Percentiles rank a stretch among this genome's conserved stretches.
Conservation (phyloP, 2,888 invertebrate genomes). For the Drosophila lutescens region DNA sequence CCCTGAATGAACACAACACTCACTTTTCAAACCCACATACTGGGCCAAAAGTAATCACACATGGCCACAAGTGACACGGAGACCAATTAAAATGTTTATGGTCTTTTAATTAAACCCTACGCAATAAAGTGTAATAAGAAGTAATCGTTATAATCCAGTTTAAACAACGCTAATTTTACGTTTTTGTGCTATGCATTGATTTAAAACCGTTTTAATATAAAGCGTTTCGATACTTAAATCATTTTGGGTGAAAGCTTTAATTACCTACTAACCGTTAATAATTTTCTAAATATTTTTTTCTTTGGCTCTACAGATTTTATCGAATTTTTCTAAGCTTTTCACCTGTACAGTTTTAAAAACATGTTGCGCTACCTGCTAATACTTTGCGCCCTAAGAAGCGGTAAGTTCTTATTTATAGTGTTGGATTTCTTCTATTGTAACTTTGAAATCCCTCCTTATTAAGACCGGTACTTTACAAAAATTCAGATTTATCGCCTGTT, state of each 20-base stretch:
- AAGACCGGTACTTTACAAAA: background rate
- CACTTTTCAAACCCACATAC: slow-evolving; percentile 27
- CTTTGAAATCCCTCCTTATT: background rate
- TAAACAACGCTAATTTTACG: background rate
- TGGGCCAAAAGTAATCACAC: slow-evolving; percentile 17
- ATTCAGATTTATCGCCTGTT: background rate
- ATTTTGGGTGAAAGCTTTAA: slow-evolving; percentile 10
- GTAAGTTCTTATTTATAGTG: slow-evolving; percentile 20
- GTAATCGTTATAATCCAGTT: background rate
- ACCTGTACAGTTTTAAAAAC: slow-evolving; percentile 18
- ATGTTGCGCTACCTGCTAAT: slow-evolving; percentile 46
- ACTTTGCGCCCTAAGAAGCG: slow-evolving; percentile 39
- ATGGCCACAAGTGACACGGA: slow-evolving; percentile 15
- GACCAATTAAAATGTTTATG: slow-evolving; percentile 19
- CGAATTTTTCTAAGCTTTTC: slow-evolving; percentile 35
- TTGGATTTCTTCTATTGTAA: background rate
- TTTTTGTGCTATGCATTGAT: background rate
- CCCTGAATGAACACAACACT: slow-evolving; percentile 14
- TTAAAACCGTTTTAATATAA: background rate
- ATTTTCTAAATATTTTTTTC: background rate
- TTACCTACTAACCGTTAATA: background rate
- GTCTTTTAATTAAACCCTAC: slow-evolving; percentile 12
- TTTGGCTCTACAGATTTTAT: slow-evolving; percentile 23
- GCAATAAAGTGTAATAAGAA: slow-evolving; percentile 7
- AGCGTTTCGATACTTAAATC: background rate